These are phyloP conservation scores for Steinernema khuongi DNA, from an alignment of 1,140 invertebrate species.

Conservation along the genomic window DNA sequence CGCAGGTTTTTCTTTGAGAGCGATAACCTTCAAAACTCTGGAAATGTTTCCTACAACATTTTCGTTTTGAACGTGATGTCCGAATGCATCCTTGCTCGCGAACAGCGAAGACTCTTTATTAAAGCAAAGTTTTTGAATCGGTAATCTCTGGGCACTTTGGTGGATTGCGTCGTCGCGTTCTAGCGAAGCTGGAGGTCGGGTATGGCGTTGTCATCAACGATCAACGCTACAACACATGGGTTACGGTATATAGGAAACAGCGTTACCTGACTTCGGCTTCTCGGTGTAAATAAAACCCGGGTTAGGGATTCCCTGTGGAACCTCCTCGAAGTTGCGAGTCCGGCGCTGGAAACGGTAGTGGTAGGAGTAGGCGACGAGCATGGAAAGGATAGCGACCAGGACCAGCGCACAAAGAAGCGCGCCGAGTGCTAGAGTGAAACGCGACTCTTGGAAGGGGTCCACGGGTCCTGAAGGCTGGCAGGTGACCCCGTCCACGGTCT, in stretches of 20 bases:
- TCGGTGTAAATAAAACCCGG: neutral
- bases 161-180: no score
- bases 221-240: neutral
- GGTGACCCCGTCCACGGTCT: neutral
- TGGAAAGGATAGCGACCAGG: neutral
- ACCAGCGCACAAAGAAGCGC: neutral
- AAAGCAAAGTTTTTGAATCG: no score
- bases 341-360: neutral
- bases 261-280: neutral
- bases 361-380: neutral
- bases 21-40: no score
- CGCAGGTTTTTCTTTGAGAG: no score
- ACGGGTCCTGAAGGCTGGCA: neutral
- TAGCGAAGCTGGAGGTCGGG: neutral
- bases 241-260: neutral
- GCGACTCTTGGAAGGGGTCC: neutral
- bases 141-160: no score
- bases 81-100: no score
- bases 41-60: no score
- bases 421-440: neutral
- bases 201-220: neutral
- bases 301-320: neutral
- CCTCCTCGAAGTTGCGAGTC: neutral
- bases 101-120: no score
- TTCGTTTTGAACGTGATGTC: no score